Base-by-base conservation (phyloP, 2,888 invertebrate genomes). In the Monoplex corrugatus region DNA sequence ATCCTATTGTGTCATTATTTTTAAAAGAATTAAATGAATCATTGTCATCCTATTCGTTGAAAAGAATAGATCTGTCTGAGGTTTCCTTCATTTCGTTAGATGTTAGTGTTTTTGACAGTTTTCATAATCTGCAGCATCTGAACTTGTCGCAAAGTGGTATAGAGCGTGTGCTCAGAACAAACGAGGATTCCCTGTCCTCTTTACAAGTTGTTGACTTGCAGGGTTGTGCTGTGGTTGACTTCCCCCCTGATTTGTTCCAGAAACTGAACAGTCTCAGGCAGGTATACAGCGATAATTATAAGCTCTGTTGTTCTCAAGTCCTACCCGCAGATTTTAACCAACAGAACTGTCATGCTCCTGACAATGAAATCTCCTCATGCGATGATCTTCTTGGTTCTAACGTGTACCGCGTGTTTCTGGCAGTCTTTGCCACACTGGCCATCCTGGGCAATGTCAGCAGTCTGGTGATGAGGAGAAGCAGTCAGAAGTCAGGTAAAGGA, bases 401-500 rank as follows among this genome's bases (percentile, higher is more conserved):
- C 19, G 68, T 89, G n/a, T 89, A 92, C 19, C 63, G 91, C 63
- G 75, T 89, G 0, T 89, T 91, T 68, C 86, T 93, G 75, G 92
- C 92, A 91, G 84, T 93, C 68, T 89, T 91, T 32, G 92, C 92
- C 16, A 23, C 87, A 23, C 45, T 89, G 43, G 92, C 93, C 0
- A 50, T 92, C 6, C 44, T 90, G 28, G 93, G 92, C 8, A 93
- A 93, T 84, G 45, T 78, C 19, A 35, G 90, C 23, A 90, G 89
- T 8, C 28, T 93, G 2, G 16, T 91, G 2, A 91, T 90, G 43
- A 86, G 92, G 0, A 16, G 86, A 0, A 44, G 89, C 16, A 88
- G 95, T 87, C 93, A 94, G 88, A 87, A 93, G 93, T 40, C 91
- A 90, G 84, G 68, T 8, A 43, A 91, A 3, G 89, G 88, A 32